phyloP scores from a whole-genome alignment of 2,797 vertebrate species.

The Notoglanidium macrostoma region DNA sequence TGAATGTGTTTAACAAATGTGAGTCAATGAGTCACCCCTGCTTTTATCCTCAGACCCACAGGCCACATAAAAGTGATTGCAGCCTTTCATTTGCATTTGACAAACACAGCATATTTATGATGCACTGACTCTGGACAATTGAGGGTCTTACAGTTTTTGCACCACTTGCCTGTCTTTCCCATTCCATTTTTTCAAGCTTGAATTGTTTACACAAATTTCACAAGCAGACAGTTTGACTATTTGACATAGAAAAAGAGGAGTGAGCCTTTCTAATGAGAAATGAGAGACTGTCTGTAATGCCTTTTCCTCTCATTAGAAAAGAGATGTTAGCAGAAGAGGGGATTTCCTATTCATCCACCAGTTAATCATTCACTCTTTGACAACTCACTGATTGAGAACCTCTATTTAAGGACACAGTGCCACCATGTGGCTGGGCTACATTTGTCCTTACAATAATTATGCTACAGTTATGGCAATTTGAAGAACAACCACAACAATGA shows the following conservation, averaged over 20 bases:
- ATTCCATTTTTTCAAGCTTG: not conserved
- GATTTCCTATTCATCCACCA: slow-evolving; percentile 44
- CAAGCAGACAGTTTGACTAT: not conserved
- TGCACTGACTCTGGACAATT: slow-evolving; percentile 3
- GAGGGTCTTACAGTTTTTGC: not conserved
- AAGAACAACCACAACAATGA: not conserved
- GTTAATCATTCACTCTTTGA: slow-evolving; percentile 28
- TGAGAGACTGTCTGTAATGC: not conserved
- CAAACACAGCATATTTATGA: slow-evolving; percentile 16
- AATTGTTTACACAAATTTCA: slow-evolving; percentile 28
- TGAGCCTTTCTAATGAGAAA: slow-evolving; percentile 11
- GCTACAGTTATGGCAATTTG: not conserved
- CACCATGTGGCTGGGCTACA: slow-evolving; percentile 40
- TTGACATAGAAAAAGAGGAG: not conserved
- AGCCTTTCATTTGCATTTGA: slow-evolving; percentile 39
- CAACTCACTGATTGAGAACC: not conserved
- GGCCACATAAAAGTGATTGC: slow-evolving; percentile 38
- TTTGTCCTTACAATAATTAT: not conserved
- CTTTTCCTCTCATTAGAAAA: slow-evolving; percentile 41
- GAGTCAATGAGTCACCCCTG: slow-evolving; percentile 41
- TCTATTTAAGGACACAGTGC: slow-evolving; percentile 32
- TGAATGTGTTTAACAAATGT: slow-evolving; percentile 33
- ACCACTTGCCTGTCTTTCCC: not conserved
- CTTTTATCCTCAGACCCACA: slow-evolving; percentile 38
- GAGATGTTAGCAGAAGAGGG: slow-evolving; percentile 24